These are phyloP conservation scores for Fopius arisanus DNA, from an alignment of 1,140 invertebrate species.

Conservation along the genomic window DNA sequence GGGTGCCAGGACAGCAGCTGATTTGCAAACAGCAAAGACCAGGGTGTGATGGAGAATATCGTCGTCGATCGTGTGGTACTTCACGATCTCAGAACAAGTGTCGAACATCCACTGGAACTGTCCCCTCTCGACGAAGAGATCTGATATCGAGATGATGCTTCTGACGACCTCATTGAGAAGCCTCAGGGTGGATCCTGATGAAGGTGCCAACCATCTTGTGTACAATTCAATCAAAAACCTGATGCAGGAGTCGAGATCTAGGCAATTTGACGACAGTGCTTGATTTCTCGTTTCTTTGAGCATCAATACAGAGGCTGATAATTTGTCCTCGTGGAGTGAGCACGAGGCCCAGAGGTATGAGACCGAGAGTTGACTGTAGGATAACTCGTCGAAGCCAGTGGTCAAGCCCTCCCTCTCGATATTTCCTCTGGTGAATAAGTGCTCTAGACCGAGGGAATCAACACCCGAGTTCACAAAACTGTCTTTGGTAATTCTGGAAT, in stretches of 20 bases:
- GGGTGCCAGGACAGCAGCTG: conserved; percentile 71
- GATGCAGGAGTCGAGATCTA: conserved; percentile 88
- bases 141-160: conserved; percentile 75
- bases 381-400: conserved; percentile 51
- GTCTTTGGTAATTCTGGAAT: background rate
- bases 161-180: conserved; percentile 74
- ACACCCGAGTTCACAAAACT: conserved; percentile 5
- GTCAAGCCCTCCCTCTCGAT: conserved; percentile 46
- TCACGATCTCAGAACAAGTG: conserved; percentile 71
- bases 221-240: conserved; percentile 85
- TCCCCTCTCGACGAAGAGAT: conserved; percentile 74
- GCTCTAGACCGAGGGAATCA: conserved; percentile 45
- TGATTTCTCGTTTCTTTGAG: conserved; percentile 52
- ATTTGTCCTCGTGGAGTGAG: conserved; percentile 56
- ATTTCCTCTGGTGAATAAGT: conserved; percentile 59
- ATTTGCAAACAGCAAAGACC: conserved; percentile 74
- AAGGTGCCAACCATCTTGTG: conserved; percentile 74
- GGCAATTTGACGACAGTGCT: conserved; percentile 64
- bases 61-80: conserved; percentile 72
- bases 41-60: conserved; percentile 77
- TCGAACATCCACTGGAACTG: conserved; percentile 81
- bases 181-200: conserved; percentile 66
- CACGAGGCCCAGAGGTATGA: conserved; percentile 62
- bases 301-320: conserved; percentile 48
- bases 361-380: conserved; percentile 67